Base-by-base conservation (phyloP, 2,888 invertebrate genomes). In the Brassicogethes aeneus region DNA sequence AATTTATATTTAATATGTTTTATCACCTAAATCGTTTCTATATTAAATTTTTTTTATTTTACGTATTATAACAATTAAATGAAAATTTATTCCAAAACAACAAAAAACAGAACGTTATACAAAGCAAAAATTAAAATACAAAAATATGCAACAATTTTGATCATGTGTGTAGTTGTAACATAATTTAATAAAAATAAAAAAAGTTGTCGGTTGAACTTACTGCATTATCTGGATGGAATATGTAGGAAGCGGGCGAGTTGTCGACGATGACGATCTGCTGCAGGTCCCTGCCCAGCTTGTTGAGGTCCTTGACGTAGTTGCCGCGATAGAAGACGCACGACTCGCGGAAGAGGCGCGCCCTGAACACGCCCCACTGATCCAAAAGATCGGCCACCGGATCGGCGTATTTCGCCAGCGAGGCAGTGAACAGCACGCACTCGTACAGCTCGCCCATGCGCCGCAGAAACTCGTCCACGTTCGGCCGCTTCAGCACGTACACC, bases 191-290 rank as follows among this genome's bases (percentile, higher is more conserved):
- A n/a, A n/a, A n/a, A n/a, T n/a, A n/a, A n/a, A n/a, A n/a, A n/a
- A n/a, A n/a, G n/a, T n/a, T n/a, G n/a, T n/a, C n/a, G n/a, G n/a
- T n/a, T n/a, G n/a, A n/a, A n/a, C 89, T 85, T 71, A 99, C 96
- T 71, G 97, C 97, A 76, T 99, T 99, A 70, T 97, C 95, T 65
- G 97, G 97, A 81, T 99, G 99, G 85, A 99, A 99, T 77, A 97
- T 94, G 72, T 99, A 99, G 54, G 95, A 95, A 63, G 96, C 96
- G 60, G 99, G 99, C 62, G 97, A 99, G 75, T 99, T 99, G 78
- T 99, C 99, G 55, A 99, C 91, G 63, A 99, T 99, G 62, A 99
- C 85, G 62, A 96, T 93, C 70, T 93, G 89, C 60, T 91, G 85
- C 67, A 99, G 76, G 72, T 96, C 94, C 52, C 99, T 80, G 45